These are phyloP conservation scores for Portevinia maculata DNA, from an alignment of 2,888 invertebrate species.

Conservation along the genomic window DNA sequence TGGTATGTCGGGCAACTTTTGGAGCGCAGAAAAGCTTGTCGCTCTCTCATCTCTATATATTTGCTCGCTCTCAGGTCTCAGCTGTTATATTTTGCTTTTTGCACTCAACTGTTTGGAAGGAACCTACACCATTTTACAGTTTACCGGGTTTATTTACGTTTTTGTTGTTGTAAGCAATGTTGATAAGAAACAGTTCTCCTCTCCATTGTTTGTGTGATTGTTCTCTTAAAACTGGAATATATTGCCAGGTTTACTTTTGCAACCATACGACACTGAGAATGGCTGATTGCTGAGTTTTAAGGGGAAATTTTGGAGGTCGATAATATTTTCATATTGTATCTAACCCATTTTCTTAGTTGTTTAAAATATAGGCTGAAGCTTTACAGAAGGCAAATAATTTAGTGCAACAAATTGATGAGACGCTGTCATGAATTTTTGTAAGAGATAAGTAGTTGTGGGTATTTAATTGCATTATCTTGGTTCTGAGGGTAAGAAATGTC, in stretches of 20 bases:
- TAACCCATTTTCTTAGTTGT: slow-evolving; percentile 14
- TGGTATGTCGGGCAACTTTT: too few relatives aligned
- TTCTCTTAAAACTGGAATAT: slow-evolving; percentile 25
- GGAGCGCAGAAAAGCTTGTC: slow-evolving; percentile 32
- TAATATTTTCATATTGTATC: slow-evolving; percentile 41
- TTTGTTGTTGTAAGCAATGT: slow-evolving; percentile 15
- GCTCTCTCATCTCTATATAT: background rate
- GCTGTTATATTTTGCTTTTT: slow-evolving; percentile 2
- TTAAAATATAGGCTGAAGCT: background rate
- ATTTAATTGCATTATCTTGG: background rate
- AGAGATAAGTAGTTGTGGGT: background rate
- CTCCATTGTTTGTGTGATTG: background rate
- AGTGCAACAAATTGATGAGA: background rate
- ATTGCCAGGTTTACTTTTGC: slow-evolving; percentile 53
- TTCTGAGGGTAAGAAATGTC: too few relatives aligned
- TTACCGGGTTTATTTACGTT: slow-evolving; percentile 62
- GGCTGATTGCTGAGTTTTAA: background rate
- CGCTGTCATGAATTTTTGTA: background rate
- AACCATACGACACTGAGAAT: slow-evolving; percentile 6
- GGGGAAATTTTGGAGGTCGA: slow-evolving; percentile 47
- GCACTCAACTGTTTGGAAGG: slow-evolving; percentile 28
- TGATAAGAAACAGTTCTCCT: background rate
- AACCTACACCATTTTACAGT: slow-evolving; percentile 13
- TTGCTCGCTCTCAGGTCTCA: background rate
- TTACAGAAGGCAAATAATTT: background rate